These are phyloP conservation scores for Hoplostethus atlanticus DNA, from an alignment of 2,797 vertebrate genomes.

Conservation along the genomic window DNA sequence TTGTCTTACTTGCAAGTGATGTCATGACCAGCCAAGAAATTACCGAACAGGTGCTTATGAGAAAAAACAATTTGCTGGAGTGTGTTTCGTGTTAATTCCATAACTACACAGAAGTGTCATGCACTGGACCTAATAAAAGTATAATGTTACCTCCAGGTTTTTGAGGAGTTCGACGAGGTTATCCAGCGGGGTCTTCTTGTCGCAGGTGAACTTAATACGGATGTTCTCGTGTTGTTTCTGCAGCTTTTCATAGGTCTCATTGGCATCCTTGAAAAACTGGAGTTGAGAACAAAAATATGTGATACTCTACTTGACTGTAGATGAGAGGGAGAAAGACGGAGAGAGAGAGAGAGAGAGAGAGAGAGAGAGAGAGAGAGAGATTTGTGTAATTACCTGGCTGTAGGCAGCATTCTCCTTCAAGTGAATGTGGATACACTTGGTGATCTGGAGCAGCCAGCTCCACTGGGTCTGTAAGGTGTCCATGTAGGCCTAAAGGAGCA, in stretches of 20 bases:
- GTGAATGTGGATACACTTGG: conserved; percentile 94
- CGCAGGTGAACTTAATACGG: conserved; percentile 90
- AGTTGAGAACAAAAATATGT: conserved; percentile 15
- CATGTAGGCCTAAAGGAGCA: conserved; percentile 91
- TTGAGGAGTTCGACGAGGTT: conserved; percentile 90
- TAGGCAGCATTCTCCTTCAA: conserved; percentile 96
- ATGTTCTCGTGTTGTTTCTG: conserved; percentile 90
- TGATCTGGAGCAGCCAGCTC: conserved; percentile 99
- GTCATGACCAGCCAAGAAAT: too few relatives aligned
- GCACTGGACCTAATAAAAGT: neutral
- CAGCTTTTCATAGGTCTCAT: conserved; percentile 89
- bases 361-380: neutral
- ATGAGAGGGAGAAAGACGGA: neutral
- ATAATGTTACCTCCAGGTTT: conserved; percentile 89
- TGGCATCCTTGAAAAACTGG: conserved; percentile 97
- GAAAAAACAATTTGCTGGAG: neutral
- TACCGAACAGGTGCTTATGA: too few relatives aligned
- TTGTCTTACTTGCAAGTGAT: too few relatives aligned
- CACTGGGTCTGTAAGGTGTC: conserved; percentile 97
- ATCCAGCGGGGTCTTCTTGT: conserved; percentile 90
- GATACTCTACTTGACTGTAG: neutral
- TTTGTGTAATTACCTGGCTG: conserved; percentile 86
- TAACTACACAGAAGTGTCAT: neutral
- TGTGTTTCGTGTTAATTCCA: neutral
- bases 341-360: neutral